Conservation (phyloP, 2,113 vertebrate genomes). For the Pavo muticus region DNA sequence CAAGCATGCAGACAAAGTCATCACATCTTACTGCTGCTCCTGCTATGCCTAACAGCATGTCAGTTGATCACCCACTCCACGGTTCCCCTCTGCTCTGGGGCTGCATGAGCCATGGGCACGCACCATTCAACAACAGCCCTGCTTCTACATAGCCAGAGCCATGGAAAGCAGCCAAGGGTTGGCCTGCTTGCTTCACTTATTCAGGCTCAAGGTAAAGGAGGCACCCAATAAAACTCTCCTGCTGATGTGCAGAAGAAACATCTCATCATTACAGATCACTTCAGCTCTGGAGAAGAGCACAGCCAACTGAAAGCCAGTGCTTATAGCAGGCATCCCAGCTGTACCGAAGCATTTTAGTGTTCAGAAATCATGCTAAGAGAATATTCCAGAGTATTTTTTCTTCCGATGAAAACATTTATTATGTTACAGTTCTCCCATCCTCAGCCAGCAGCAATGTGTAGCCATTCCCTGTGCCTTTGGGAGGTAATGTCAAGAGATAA, state of each 20-base stretch:
- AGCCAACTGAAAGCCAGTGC: background rate
- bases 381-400: background rate
- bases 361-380: background rate
- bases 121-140: background rate
- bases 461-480: background rate
- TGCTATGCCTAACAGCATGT: fast-evolving
- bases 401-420: background rate
- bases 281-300: background rate
- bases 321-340: background rate
- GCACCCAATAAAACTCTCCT: background rate
- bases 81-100: too few species aligned
- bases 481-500: background rate
- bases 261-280: background rate
- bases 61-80: background rate
- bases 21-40: background rate
- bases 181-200: too few species aligned
- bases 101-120: too few species aligned
- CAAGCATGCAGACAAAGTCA: fast-evolving
- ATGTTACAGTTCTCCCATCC: background rate
- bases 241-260: background rate
- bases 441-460: background rate
- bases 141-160: too few species aligned
- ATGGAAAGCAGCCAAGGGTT: too few species aligned
- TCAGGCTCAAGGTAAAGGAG: too few species aligned
- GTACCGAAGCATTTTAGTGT: background rate